These are phyloP conservation scores for Tipula helvola DNA, from an alignment of 2,888 invertebrate species.

Conservation along the genomic window DNA sequence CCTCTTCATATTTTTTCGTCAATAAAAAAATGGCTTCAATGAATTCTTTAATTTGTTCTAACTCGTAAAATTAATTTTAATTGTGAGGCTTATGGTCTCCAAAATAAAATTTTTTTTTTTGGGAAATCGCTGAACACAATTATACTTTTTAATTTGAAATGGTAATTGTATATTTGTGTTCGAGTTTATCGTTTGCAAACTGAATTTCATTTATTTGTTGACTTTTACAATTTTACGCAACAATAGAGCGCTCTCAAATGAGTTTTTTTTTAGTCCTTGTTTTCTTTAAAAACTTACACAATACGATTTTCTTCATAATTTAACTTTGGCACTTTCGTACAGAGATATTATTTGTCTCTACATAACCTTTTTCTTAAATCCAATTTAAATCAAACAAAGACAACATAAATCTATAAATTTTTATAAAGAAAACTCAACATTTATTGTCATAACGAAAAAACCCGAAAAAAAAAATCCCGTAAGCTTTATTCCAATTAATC, in stretches of 20 bases:
- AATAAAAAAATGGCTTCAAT: background rate
- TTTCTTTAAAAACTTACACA: background rate
- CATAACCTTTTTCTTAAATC: background rate
- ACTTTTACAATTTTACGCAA: background rate
- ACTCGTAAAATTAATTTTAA: background rate
- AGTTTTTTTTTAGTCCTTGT: too few relatives aligned
- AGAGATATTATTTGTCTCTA: background rate
- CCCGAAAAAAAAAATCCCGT: background rate
- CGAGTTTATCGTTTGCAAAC: background rate
- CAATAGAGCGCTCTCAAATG: too few relatives aligned
- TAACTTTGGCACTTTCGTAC: background rate
- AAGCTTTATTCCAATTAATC: background rate
- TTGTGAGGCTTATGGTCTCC: background rate
- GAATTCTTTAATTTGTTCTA: background rate
- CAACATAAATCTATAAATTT: background rate
- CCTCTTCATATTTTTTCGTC: background rate
- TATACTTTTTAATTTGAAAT: background rate
- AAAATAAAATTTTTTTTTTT: background rate
- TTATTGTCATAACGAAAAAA: background rate
- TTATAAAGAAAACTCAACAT: background rate
- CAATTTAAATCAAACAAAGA: background rate
- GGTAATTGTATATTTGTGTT: background rate
- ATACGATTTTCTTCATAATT: background rate
- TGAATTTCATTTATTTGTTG: too few relatives aligned
- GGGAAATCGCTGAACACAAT: background rate